Base-by-base conservation (phyloP, 2,797 vertebrate genomes). In the Pelochelys cantorii region DNA sequence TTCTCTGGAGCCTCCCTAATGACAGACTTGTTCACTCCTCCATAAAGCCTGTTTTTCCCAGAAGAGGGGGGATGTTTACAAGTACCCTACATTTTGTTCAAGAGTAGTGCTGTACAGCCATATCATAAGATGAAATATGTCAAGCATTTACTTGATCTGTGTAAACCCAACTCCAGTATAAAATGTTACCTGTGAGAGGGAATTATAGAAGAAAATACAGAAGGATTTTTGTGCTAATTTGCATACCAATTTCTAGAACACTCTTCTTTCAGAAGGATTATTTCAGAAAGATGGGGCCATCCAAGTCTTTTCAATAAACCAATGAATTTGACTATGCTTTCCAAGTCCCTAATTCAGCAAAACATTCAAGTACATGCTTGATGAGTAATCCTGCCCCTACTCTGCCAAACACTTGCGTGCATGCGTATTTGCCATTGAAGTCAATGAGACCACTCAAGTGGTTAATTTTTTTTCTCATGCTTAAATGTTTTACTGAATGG, bases 91-190 rank as follows among this genome's bases (percentile, higher is more conserved):
- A 34, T 37, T 18, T 20, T 11, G 65, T n/a, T 71, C n/a, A 71
- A 71, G 17, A 71, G 65, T 13, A 62, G 52, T 52, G 52, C 20
- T 85, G 29, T 62, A 13, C 29, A 62, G 60, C 29, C 3, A 3
- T 62, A 15, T 29, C 60, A 3, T 57, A 77, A 86, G 82, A 11
- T 87, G 13, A 95, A 95, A 75, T 86, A 87, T 48, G 65, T 62
- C 65, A 48, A 62, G 14, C 65, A 27, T 87, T 74, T 60, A 84
- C 3, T 80, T 14, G 48, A 31, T 86, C 23, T 25, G 34, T 22
- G 37, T 27, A 75, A 68, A 75, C 37, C 71, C 11, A 75, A 12
- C 23, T 42, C 11, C 13, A 48, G 22, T 75, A 13, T 75, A 68
- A 55, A 93, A 79, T 83, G 14, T 48, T 77, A 89, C 81, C 86